A percentile compares a stretch with the other conserved stretches of the same genome.
These are phyloP conservation scores for Drosophila auraria DNA, from an alignment of 1,140 invertebrate genomes.

Conservation along the genomic window DNA sequence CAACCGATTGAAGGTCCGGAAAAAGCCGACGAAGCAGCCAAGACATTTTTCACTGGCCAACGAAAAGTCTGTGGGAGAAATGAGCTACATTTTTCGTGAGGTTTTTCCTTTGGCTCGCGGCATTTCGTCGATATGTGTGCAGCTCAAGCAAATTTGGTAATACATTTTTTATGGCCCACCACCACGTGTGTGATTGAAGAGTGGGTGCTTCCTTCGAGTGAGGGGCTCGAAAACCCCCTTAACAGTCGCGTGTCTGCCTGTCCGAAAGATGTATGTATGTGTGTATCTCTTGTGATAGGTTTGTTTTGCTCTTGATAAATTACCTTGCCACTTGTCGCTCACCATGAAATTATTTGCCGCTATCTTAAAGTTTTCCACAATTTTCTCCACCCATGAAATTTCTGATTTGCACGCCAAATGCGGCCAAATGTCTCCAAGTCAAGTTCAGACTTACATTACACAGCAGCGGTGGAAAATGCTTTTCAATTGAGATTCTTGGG, in stretches of 20 bases:
- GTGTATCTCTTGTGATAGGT: constrained; percentile 18
- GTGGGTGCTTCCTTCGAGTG: constrained; percentile 13
- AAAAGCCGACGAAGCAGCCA: constrained; percentile 4
- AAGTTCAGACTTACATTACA: constrained; percentile 22
- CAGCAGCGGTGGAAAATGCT: background rate
- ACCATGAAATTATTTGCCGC: constrained; percentile 47
- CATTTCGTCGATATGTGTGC: constrained; percentile 33
- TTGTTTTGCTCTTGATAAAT: constrained; percentile 65
- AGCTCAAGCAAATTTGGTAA: constrained; percentile 60
- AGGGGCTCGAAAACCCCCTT: constrained; percentile 10
- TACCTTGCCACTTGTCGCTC: constrained; percentile 75
- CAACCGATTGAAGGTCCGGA: constrained; percentile 45
- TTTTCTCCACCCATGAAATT: constrained; percentile 15
- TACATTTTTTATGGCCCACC: constrained; percentile 73
- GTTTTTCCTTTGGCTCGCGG: constrained; percentile 35
- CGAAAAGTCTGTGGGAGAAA: constrained; percentile 16
- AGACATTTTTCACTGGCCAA: constrained; percentile 40
- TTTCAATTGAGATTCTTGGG: constrained; percentile 21
- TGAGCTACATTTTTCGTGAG: constrained; percentile 46
- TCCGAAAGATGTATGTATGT: constrained; percentile 7
- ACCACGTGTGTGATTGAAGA: constrained; percentile 25
- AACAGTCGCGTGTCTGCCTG: constrained; percentile 54
- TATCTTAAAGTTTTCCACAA: constrained; percentile 43
- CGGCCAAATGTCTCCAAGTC: constrained; percentile 34
- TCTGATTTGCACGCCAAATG: constrained; percentile 39